Evolutionary conservation across 64 coral and sea anemone species (phyloP), one percentile per base, ranked within the genome.

Genomic region (Porites australiensis): DNA sequence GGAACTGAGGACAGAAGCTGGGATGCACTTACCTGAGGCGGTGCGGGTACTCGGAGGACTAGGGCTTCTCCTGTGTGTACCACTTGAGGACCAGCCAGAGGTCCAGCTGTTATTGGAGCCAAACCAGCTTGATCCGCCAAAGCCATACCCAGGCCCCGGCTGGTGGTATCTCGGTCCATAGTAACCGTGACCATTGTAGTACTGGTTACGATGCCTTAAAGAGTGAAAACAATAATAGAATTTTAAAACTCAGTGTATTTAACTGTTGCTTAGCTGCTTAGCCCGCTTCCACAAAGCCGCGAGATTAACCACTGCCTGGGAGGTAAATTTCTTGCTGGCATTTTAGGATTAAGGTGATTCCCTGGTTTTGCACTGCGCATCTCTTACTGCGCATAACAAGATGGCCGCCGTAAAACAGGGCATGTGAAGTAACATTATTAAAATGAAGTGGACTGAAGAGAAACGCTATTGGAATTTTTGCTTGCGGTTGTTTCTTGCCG

Each of bases 81-180:
- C 64, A 3, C 81, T 47, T 47, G 81, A 84, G 45, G 81, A 68
- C 79, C 79, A 83, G 13, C 79, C 79, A 47, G 79, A 83, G 62
- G 13, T 13, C 81, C 81, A 84, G 62, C 63, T 84, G 49, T 68
- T 84, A 68, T 84, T 84, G 62, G 46, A 67, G 45, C 81, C 81
- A 50, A 84, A 84, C 81, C 81, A 84, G 81, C 44, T 68, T 4
- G 81, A 84, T 68, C 62, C 81, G 22, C 81, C 81, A 67, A 68
- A 68, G 12, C 81, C 81, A 15, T 64, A 84, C 8, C 81, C 81
- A 84, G 81, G 63, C 7, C 62, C 3, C 52, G 45, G 81, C 46
- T 8, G 81, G 3, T 68, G 45, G 49, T 84, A 84, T 2, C 81
- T 51, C 0, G 62, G 44, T 4, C 63, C 64, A 68, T 84, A 68